Evolutionary conservation across 2,888 invertebrate species (phyloP).

Genomic region (Eupithecia subumbrata): DNA sequence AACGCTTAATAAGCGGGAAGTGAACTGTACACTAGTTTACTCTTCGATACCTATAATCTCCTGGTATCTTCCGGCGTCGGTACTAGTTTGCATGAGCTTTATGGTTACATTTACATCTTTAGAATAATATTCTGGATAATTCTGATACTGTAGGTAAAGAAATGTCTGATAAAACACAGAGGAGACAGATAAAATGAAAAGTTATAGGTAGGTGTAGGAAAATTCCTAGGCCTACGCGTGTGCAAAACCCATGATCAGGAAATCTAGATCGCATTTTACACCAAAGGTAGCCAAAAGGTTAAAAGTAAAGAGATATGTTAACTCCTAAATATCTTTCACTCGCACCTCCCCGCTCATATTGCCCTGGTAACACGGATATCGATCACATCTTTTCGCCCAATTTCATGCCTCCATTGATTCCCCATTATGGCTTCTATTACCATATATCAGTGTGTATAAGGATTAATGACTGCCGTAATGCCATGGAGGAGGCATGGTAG

Average conservation of each 20-base stretch:
- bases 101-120: too few relatives aligned
- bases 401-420: slow-evolving; percentile 32
- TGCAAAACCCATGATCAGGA: neutral
- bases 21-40: slow-evolving; percentile 13
- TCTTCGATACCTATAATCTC: slow-evolving; percentile 13
- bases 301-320: neutral
- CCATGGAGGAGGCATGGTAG: slow-evolving; percentile 29
- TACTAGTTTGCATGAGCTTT: neutral
- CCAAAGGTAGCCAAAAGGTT: neutral
- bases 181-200: neutral
- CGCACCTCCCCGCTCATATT: slow-evolving; percentile 17
- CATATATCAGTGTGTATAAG: slow-evolving; percentile 24
- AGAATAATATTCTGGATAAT: too few relatives aligned
- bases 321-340: neutral
- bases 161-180: neutral
- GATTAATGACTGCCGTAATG: slow-evolving; percentile 38
- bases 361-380: slow-evolving; percentile 32
- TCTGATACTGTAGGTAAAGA: too few relatives aligned
- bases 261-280: neutral
- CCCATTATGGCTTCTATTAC: slow-evolving; percentile 30
- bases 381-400: slow-evolving; percentile 28
- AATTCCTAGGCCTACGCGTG: neutral
- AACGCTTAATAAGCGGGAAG: slow-evolving; percentile 21
- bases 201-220: neutral
- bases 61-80: slow-evolving; percentile 9